These are phyloP conservation scores for Echinarachnius parma DNA, from an alignment of 53 echinoderm and acorn worm species.

Conservation along the genomic window DNA sequence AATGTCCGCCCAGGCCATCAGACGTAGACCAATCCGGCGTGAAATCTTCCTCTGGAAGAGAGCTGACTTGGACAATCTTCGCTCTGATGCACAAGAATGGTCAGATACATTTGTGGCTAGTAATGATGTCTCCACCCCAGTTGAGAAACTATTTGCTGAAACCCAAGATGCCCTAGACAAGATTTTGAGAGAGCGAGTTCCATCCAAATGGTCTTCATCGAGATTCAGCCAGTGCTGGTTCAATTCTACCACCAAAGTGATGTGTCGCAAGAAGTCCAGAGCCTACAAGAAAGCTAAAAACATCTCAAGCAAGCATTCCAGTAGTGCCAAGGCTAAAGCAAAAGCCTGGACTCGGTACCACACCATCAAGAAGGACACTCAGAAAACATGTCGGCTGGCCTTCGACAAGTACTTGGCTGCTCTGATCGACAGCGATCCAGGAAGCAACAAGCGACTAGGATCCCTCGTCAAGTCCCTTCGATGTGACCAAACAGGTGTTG, in stretches of 20 bases:
- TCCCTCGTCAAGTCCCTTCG: conserved; percentile 28
- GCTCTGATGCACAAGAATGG: conserved; percentile 1
- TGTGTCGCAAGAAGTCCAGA: conserved; percentile 1
- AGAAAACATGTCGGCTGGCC: conserved; percentile 2
- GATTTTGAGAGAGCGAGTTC: conserved; percentile 21
- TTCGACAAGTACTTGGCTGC: conserved; percentile 25
- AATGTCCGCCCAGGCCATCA: background rate
- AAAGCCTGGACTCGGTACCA: background rate
- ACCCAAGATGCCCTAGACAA: background rate
- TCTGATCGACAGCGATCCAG: conserved; percentile 20
- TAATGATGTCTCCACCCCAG: conserved; percentile 2
- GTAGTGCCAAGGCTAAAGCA: background rate
- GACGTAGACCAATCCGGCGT: conserved; percentile 20
- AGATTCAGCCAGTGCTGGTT: conserved; percentile 22
- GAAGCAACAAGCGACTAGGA: conserved; percentile 22
- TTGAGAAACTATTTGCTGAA: background rate
- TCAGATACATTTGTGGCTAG: too few relatives aligned
- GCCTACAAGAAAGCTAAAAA: conserved; percentile 11
- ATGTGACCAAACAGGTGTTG: conserved; percentile 37
- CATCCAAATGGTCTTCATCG: conserved; percentile 25
- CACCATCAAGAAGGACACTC: background rate
- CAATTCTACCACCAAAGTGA: background rate
- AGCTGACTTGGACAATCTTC: conserved; percentile 26
- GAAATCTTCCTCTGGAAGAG: conserved; percentile 36
- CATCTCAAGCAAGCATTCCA: conserved; percentile 2